Percentiles rank a stretch among this genome's conserved stretches.
These are phyloP conservation scores for Amphimallon solstitiale DNA, from an alignment of 2,888 invertebrate species.

Conservation along the genomic window DNA sequence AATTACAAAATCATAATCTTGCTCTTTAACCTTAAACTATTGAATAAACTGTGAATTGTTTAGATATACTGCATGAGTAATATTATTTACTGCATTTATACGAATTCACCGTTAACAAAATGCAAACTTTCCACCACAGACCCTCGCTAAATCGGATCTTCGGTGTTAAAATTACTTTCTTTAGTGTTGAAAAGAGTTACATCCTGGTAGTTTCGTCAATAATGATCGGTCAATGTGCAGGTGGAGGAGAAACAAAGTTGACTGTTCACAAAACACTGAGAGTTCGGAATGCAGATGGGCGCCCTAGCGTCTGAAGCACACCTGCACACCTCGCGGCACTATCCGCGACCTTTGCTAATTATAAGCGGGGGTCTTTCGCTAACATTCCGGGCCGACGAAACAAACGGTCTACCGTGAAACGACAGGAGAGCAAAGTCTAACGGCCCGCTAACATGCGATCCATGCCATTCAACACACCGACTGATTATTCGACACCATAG, in stretches of 20 bases:
- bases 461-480: slow-evolving; percentile 2
- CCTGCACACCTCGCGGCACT: slow-evolving; percentile 62
- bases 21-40: too few relatives aligned
- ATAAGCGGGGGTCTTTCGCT: slow-evolving; percentile 49
- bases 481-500: slow-evolving; percentile 13
- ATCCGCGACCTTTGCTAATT: slow-evolving; percentile 62
- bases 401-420: slow-evolving; percentile 22
- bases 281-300: slow-evolving; percentile 58
- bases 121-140: neutral
- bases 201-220: neutral
- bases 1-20: too few relatives aligned
- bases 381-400: slow-evolving; percentile 25
- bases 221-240: slow-evolving; percentile 26
- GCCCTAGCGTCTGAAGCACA: slow-evolving; percentile 60
- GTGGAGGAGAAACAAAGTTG: slow-evolving; percentile 26
- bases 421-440: slow-evolving; percentile 15
- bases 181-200: neutral
- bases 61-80: too few relatives aligned
- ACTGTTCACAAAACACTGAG: slow-evolving; percentile 19
- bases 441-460: slow-evolving; percentile 36
- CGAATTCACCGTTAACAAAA: neutral
- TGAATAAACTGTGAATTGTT: too few relatives aligned
- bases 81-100: too few relatives aligned
- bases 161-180: neutral
- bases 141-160: neutral